Base-by-base conservation (phyloP, 1,140 invertebrate species). In the Sminthurinus signatus region DNA sequence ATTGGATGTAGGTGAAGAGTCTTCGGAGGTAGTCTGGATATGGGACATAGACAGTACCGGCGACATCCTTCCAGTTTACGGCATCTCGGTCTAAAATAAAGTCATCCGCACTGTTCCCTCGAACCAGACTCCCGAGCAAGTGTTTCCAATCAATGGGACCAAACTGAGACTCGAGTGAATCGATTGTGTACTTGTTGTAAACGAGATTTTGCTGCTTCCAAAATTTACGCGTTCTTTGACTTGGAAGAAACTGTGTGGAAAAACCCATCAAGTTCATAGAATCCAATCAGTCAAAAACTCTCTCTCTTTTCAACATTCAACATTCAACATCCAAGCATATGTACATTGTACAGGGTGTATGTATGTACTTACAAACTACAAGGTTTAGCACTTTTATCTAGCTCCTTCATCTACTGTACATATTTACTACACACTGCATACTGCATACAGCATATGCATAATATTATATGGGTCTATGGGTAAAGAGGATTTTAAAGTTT, bases 151-250 rank as follows among this genome's bases (percentile, higher is more conserved):
- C 46, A 27, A 71, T 58, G n/a, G 15, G 32, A 19, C 43, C 50
- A 62, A 62, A 68, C 43, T 64, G 62, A 14, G 46, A 12, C 32
- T 68, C 58, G 36, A 71, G 62, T 15, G 55, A 43, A 4, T 68
- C 59, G 23, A 71, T 29, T 1, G 66, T 62, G 60, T 21, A 65
- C 4, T 57, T 44, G 50, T 71, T 71, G 50, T 71, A 71, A 0
- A 71, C 62, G 54, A 59, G 51, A 48, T 71, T 68, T 50, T 63
- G 58, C 50, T 68, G 65, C 36, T 71, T 67, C 69, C 58, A 63
- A 51, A 68, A 64, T 60, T 71, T 71, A 23, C 62, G 57, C 19
- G 42, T 68, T 52, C 69, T 23, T 31, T 68, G 65, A 61, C 69
- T 65, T 15, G 69, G 69, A n/a, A 60, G 61, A 17, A 71, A 60